These are phyloP conservation scores for Drosophila ficusphila DNA, from an alignment of 1,140 invertebrate genomes.

Conservation along the genomic window DNA sequence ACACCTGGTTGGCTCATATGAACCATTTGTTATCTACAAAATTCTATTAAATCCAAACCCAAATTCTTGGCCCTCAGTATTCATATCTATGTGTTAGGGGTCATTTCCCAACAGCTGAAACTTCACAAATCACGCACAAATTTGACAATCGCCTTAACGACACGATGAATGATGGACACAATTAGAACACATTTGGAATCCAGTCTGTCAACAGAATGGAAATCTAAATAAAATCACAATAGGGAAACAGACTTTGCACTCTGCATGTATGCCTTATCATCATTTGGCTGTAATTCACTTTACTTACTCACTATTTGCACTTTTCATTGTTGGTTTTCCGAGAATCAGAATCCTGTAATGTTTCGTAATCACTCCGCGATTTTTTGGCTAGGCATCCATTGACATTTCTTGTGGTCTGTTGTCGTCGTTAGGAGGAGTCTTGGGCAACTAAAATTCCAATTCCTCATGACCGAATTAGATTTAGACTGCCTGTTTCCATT, in stretches of 20 bases:
- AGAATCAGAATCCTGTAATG: slow-evolving; percentile 18
- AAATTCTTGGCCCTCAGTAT: not conserved
- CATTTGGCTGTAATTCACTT: not conserved
- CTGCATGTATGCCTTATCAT: slow-evolving; percentile 5
- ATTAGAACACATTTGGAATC: slow-evolving; percentile 46
- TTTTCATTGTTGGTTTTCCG: slow-evolving; percentile 3
- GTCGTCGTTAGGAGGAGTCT: slow-evolving; percentile 33
- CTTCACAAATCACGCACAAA: slow-evolving; percentile 53
- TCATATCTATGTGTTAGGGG: not conserved
- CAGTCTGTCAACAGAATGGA: slow-evolving; percentile 26
- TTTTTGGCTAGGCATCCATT: slow-evolving; percentile 33
- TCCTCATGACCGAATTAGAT: slow-evolving; percentile 69
- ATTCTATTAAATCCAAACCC: not conserved
- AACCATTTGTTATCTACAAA: too few species aligned
- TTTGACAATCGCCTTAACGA: slow-evolving; percentile 60
- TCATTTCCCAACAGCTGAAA: slow-evolving; percentile 51
- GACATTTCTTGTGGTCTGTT: slow-evolving; percentile 15
- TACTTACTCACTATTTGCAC: slow-evolving; percentile 48
- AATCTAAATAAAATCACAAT: slow-evolving; percentile 7
- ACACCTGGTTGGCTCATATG: too few species aligned
- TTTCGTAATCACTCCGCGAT: slow-evolving; percentile 66
- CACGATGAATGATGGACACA: slow-evolving; percentile 62
- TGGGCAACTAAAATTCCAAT: slow-evolving; percentile 71
- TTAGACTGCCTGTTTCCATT: slow-evolving; percentile 50
- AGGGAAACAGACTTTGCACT: slow-evolving; percentile 21